Conservation (phyloP, 2,888 invertebrate species). For the Hartigia nigra region DNA sequence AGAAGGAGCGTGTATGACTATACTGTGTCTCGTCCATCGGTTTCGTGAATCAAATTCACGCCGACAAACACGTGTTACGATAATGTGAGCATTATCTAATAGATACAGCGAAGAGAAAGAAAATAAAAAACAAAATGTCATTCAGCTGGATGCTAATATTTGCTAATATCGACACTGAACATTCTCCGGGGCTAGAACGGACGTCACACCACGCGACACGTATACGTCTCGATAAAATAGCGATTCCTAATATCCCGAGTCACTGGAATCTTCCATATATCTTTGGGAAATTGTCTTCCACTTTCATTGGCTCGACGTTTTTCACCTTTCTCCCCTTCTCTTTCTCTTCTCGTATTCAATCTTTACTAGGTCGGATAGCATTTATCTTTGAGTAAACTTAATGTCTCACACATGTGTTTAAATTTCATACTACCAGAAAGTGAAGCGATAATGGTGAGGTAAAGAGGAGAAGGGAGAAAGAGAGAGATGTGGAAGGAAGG, state of each 20-base stretch:
- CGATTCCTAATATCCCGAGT: background rate
- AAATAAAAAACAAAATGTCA: background rate
- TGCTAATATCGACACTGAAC: background rate
- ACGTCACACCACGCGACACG: background rate
- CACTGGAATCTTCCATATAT: background rate
- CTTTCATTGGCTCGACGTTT: background rate
- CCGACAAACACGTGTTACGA: background rate
- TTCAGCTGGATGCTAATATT: background rate
- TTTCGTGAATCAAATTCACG: background rate
- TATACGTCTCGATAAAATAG: background rate
- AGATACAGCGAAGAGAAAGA: background rate
- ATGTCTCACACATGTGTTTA: background rate
- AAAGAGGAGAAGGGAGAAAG: no score
- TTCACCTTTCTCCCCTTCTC: background rate
- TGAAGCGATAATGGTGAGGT: background rate
- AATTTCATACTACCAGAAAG: background rate
- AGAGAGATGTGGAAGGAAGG: slow-evolving; percentile 1
- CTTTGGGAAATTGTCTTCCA: background rate
- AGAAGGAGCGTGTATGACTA: background rate
- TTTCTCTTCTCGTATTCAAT: background rate
- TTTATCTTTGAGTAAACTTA: background rate
- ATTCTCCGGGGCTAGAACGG: background rate
- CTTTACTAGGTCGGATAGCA: background rate
- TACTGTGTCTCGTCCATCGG: background rate
- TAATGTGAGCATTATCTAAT: background rate